Evolutionary conservation across 2,888 invertebrate species (phyloP).

Genomic region (Drosophila gaucha): DNA sequence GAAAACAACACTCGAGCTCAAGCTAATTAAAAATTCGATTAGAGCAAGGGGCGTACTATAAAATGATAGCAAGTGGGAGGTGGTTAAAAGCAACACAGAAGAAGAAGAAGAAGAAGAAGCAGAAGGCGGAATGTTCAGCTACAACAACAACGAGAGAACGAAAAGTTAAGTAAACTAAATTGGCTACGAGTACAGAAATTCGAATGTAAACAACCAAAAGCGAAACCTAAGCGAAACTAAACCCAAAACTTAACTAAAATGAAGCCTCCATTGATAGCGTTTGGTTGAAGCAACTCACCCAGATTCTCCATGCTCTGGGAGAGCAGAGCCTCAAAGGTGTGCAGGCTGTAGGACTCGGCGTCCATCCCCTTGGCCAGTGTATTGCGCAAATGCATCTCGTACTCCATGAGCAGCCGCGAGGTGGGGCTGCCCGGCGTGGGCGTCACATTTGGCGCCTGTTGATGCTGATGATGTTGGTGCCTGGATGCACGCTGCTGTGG

Average conservation of each 20-base stretch:
- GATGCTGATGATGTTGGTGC: constrained; percentile 88
- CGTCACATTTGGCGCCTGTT: constrained; percentile 89
- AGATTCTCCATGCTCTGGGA: constrained; percentile 98
- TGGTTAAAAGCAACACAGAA: background rate
- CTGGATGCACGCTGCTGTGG: constrained; percentile 78
- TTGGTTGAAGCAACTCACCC: constrained; percentile 86
- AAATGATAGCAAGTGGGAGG: constrained; percentile 30
- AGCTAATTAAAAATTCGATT: constrained; percentile 78
- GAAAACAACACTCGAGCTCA: constrained; percentile 18
- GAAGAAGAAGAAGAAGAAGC: constrained; percentile 9
- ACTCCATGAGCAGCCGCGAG: constrained; percentile 93
- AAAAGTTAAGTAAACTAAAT: constrained; percentile 34
- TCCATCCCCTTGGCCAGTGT: constrained; percentile 97
- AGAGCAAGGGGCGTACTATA: constrained; percentile 34
- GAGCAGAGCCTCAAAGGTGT: constrained; percentile 96
- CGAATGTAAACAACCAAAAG: constrained; percentile 25
- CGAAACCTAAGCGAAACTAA: constrained; percentile 23
- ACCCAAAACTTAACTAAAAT: constrained; percentile 28
- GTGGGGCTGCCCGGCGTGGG: constrained; percentile 94
- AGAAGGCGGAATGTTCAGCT: constrained; percentile 37
- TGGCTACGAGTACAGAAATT: constrained; percentile 21
- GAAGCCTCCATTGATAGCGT: background rate
- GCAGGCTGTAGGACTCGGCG: constrained; percentile 96
- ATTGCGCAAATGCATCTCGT: constrained; percentile 96
- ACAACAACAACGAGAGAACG: constrained; percentile 61